A percentile compares a stretch with the other conserved stretches of the same genome.
Evolutionary conservation across 2,797 vertebrate species (phyloP).

Genomic region (Poecilia gillii): DNA sequence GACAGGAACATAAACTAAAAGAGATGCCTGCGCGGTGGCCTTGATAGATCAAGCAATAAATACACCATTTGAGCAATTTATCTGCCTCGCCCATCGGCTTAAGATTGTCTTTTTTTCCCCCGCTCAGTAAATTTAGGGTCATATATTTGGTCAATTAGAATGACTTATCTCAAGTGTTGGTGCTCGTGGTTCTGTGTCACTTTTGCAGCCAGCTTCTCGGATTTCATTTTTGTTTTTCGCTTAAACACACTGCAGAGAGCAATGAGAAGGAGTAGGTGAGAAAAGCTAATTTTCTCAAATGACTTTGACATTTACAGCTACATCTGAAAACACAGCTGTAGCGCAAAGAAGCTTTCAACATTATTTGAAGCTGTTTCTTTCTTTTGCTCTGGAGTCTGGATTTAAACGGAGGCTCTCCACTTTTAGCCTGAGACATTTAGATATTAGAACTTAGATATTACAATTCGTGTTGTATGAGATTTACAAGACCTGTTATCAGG

Average conservation of each 20-base stretch:
- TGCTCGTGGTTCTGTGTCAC: constrained; percentile 2
- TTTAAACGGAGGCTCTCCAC: background rate
- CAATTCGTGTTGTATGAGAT: background rate
- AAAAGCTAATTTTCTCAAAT: background rate
- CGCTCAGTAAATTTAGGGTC: constrained; percentile 31
- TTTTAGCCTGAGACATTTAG: background rate
- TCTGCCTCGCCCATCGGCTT: constrained; percentile 22
- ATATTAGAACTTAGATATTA: background rate
- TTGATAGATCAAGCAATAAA: constrained; percentile 49
- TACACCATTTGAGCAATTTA: constrained; percentile 44
- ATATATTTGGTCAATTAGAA: constrained; percentile 30
- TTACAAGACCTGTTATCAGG: background rate
- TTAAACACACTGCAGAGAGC: background rate
- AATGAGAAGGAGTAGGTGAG: background rate
- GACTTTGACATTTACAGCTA: constrained; percentile 9
- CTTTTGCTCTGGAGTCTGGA: background rate
- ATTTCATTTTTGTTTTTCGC: constrained; percentile 15
- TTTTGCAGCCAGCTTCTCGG: constrained; percentile 4
- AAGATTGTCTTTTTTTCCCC: constrained; percentile 26
- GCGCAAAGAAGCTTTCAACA: background rate
- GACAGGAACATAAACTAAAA: constrained; percentile 54
- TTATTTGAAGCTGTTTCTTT: background rate
- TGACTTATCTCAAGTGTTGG: constrained; percentile 18
- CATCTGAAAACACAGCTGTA: background rate
- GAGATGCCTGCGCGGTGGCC: constrained; percentile 34